Base-by-base conservation (phyloP, 2,797 vertebrate species). In the Oreochromis mossambicus region DNA sequence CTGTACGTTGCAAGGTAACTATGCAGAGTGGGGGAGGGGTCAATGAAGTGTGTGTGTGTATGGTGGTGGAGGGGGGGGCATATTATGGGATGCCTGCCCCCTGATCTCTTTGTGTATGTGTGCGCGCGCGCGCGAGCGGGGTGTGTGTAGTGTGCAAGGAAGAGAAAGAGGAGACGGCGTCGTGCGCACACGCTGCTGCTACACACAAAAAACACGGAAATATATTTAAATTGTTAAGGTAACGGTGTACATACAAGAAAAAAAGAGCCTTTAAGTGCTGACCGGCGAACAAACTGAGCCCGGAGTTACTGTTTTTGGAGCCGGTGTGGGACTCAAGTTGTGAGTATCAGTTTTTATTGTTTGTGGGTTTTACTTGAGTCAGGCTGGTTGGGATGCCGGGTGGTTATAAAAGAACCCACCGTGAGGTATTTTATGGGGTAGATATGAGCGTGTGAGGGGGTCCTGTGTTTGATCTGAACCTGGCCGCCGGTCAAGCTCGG, bases 1-100 rank as follows among this genome's bases (percentile, higher is more conserved):
- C 97, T 97, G 97, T 97, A 97, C 96, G 96, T 97, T 97, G 97
- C 97, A 96, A 97, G 97, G 97, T 97, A 98, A 97, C 97, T 96
- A 96, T 96, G 96, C 96, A 96, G 96, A 95, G 96, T 96, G 96
- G 96, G 96, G 95, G 95, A 95, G 96, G 96, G 95, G 95, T 95
- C 91, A 94, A 85, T 89, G 88, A 90, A 93, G 92, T 92, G 95
- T 93, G 94, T 83, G 89, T 77, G 26, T 38, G 36, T 56, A 51
- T 91, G 58, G 58, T 43, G 63, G 38, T 36, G 83, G 83, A 82
- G 84, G 85, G 50, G 50, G 50, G 26, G 38, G 26, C 19, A 92
- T 97, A 97, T 97, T 97, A 97, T 97, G 96, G 96, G 96, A 97
- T 97, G 96, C 94, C 96, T 97, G 96, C 95, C 96, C 96, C 97